Base-by-base conservation (phyloP, 2,113 vertebrate species). In the Mixornis gularis region DNA sequence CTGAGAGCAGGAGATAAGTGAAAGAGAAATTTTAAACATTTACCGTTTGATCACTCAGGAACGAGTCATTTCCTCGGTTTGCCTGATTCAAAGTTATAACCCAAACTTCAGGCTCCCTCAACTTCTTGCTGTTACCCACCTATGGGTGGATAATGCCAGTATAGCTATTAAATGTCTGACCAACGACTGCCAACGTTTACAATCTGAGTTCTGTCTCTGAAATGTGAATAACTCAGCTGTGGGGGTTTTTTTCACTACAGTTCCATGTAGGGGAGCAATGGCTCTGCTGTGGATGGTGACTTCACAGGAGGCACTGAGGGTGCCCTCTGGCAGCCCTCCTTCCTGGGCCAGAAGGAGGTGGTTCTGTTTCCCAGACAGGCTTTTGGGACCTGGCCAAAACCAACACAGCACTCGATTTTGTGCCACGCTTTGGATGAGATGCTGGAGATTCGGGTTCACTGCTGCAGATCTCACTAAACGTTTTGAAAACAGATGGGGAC, bases 401-500 rank as follows among this genome's bases (percentile, higher is more conserved):
- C n/a, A 92, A 81, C 87, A 40, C 66, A 79, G 69, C 32, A 3
- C 63, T 36, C 46, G 8, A 46, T 78, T 80, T 65, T 17, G 26
- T 34, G 44, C 69, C 68, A 3, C 65, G 3, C 73, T 90, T 85
- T 76, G 80, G 91, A 72, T 17, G 84, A 52, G 60, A 48, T 21
- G 36, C 66, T 48, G 72, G 30, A 83, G 76, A 40, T 82, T 83
- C 17, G 74, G 69, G 63, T 56, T 86, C 68, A 12, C 6, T 53
- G 78, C 92, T 85, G 88, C 82, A 88, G 64, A 80, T 62, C 76
- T 72, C 63, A 44, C 5, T 3, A 38, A 94, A 74, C 3, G 4
- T 52, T 93, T 27, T 40, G 74, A 71, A 94, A 94, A 62, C 93
- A 93, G 90, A 92, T 79, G 91, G 80, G 74, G 66, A 92, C 4